A percentile compares a stretch with the other conserved stretches of the same genome.
Conservation (phyloP, 1,140 invertebrate genomes). For the Neotoxoptera formosana region DNA sequence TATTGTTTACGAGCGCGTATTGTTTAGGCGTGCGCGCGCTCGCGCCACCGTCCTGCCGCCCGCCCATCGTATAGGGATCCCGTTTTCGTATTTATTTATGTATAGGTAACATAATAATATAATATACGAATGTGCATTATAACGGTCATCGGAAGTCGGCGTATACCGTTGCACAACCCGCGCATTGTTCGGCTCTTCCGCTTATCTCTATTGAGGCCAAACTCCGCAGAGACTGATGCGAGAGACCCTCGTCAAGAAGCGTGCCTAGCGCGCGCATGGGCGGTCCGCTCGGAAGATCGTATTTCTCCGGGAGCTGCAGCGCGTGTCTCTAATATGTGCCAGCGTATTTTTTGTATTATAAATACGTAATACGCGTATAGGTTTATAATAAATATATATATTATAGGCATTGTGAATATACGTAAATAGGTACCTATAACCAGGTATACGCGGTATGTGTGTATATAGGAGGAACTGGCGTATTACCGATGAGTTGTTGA, state of each 20-base stretch:
- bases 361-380: background rate
- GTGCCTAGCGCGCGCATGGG: conserved; percentile 33
- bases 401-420: background rate
- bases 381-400: background rate
- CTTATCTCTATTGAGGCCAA: conserved; percentile 29
- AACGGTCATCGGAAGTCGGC: conserved; percentile 57
- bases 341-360: background rate
- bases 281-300: conserved; percentile 36
- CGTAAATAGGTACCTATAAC: background rate
- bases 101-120: background rate
- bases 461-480: background rate
- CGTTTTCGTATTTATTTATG: background rate
- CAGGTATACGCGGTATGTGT: background rate
- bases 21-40: conserved; percentile 17
- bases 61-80: background rate
- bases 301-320: background rate
- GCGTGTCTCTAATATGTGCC: background rate
- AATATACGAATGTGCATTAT: conserved; percentile 6
- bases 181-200: conserved; percentile 57
- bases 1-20: conserved; percentile 28
- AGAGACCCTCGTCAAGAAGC: conserved; percentile 25
- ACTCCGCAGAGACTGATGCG: background rate
- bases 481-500: background rate
- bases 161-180: conserved; percentile 47
- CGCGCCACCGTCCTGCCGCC: background rate